Percentiles rank a stretch among this genome's conserved stretches.
phyloP scores from a whole-genome alignment of 1,140 invertebrate genomes.

The Papilio machaon region DNA sequence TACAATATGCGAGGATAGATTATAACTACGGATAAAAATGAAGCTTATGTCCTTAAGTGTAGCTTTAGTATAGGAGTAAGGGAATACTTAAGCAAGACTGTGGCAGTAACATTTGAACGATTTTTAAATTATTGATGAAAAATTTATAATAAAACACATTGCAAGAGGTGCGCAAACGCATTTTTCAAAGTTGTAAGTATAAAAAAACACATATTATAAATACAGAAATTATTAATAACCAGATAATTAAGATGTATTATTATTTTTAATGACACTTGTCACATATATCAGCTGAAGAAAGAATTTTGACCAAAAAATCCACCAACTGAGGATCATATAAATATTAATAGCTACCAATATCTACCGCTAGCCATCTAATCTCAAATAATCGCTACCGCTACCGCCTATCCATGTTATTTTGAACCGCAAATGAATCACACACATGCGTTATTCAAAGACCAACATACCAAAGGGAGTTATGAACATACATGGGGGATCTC shows the following conservation, averaged over 20 bases:
- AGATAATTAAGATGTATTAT: too few relatives aligned
- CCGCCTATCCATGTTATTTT: not conserved
- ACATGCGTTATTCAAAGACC: not conserved
- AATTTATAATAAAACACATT: not conserved
- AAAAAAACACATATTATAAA: too few relatives aligned
- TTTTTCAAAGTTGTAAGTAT: not conserved
- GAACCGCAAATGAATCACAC: conserved; percentile 16
- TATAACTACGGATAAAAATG: not conserved
- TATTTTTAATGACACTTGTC: too few relatives aligned
- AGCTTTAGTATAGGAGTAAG: not conserved
- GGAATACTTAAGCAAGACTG: not conserved
- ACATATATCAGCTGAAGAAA: too few relatives aligned
- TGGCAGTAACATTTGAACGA: too few relatives aligned
- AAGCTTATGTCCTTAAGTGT: not conserved
- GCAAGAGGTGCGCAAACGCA: not conserved
- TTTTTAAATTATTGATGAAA: too few relatives aligned
- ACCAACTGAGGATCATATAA: too few relatives aligned
- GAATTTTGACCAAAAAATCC: too few relatives aligned
- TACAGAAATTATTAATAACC: too few relatives aligned
- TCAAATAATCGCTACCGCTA: not conserved
- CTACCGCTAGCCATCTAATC: not conserved
- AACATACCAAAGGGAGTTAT: not conserved
- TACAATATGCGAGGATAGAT: not conserved
- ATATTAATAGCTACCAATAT: not conserved
- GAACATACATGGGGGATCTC: conserved; percentile 7